Evolutionary conservation across 2,888 invertebrate genomes (phyloP), one percentile per base, ranked within the genome.

Genomic region (Aporophyla lueneburgensis): DNA sequence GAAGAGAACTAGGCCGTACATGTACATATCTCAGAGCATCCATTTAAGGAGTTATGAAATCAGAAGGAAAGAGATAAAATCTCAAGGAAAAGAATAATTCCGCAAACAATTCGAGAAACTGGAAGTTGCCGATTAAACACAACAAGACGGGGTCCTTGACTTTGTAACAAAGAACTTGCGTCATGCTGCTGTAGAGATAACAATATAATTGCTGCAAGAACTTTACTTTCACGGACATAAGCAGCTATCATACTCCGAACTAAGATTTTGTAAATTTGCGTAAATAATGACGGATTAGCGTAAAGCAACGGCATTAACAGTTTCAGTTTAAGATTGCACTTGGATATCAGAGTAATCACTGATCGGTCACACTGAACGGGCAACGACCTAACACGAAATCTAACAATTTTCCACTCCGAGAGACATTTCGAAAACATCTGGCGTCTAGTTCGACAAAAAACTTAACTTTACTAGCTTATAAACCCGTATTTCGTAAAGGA

Each of bases 391-490:
- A 91, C 91, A 93, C 92, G 92, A 95, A 95, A 94, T 94, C 92
- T 91, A 91, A 91, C 93, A 93, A 95, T 95, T 96, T 96, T 95
- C 95, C 94, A 95, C 93, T 93, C 88, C 89, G 89, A 89, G 89
- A 90, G 89, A 88, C 92, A 93, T 94, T 95, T 95, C 92, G 91
- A 93, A 95, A 95, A 94, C 94, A 94, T 92, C 93, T 94, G 94
- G 89, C 90, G 86, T 89, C 88, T 89, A 86, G 82, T 78, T 81
- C 74, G 85, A 86, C 84, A 73, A 84, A 86, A 86, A 85, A 84
- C 43, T 74, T 84, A 80, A 61, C 62, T 89, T 75, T 81, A 72
- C 87, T 68, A 66, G 81, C 74, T 71, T 72, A 75, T 40, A 86
- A 75, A 68, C 79, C 89, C 85, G 87, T 94, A 93, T 88, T 73